Evolutionary conservation across 2,888 invertebrate genomes (phyloP).

Genomic region (Baronia brevicornis): DNA sequence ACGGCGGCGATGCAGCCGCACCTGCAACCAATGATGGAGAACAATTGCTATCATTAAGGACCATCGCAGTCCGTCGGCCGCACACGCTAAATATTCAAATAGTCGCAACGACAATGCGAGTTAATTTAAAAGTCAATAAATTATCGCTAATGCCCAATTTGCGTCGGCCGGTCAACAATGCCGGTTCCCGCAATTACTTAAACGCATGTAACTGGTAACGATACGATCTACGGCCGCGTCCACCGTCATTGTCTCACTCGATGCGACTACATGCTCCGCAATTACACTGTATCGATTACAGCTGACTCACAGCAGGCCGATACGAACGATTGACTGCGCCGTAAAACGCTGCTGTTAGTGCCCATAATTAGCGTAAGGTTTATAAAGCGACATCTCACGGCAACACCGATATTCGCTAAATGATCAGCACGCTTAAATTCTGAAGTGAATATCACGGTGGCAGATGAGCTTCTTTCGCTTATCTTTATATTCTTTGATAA

Average conservation of each 20-base stretch:
- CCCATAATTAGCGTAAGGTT: conserved; percentile 55
- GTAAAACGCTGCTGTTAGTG: conserved; percentile 65
- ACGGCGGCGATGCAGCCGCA: conserved; percentile 39
- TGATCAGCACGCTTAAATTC: too few relatives aligned
- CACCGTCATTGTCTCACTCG: conserved; percentile 64
- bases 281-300: conserved; percentile 70
- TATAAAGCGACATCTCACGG: conserved; percentile 46
- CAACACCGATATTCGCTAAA: conserved; percentile 30
- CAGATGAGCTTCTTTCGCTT: too few relatives aligned
- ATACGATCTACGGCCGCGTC: conserved; percentile 60
- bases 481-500: too few relatives aligned
- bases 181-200: conserved; percentile 74
- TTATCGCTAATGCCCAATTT: conserved; percentile 75
- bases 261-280: conserved; percentile 54
- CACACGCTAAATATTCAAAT: conserved; percentile 69
- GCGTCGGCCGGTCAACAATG: conserved; percentile 71
- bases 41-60: conserved; percentile 70
- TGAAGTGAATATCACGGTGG: too few relatives aligned
- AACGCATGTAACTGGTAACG: conserved; percentile 69
- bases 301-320: conserved; percentile 58
- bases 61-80: conserved; percentile 51
- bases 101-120: conserved; percentile 60
- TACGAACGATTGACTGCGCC: conserved; percentile 55
- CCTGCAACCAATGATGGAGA: conserved; percentile 66
- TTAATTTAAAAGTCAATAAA: conserved; percentile 71